Evolutionary conservation across 1,140 invertebrate genomes (phyloP).

Genomic region (Drosophila paulistorum): DNA sequence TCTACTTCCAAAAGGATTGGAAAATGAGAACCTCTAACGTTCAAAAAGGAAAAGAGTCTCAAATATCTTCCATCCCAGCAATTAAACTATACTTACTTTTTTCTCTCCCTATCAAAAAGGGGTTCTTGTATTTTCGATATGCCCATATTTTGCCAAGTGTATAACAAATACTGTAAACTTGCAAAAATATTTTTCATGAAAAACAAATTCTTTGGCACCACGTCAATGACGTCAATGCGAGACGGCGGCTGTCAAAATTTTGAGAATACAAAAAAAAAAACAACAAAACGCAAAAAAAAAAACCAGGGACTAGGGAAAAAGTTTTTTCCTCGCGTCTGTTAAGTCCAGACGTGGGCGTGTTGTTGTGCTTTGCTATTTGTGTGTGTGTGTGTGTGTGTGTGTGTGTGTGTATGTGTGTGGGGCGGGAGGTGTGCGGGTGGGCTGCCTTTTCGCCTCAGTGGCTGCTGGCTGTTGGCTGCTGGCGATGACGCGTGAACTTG

Average conservation of each 20-base stretch:
- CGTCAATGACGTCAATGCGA: constrained; percentile 76
- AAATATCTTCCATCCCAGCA: too few relatives aligned
- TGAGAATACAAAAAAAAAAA: constrained; percentile 18
- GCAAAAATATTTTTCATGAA: constrained; percentile 74
- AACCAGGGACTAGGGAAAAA: constrained; percentile 25
- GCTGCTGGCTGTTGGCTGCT: constrained; percentile 32
- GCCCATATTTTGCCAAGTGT: constrained; percentile 23
- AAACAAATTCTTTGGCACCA: constrained; percentile 76
- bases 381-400: constrained; percentile 19
- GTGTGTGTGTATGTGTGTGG: constrained; percentile 11
- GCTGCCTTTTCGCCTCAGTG: constrained; percentile 6
- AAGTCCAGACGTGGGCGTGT: constrained; percentile 69
- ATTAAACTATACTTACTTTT: too few relatives aligned
- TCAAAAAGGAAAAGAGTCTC: too few relatives aligned
- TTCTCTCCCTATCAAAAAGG: too few relatives aligned
- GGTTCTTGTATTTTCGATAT: neutral
- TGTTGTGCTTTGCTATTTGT: constrained; percentile 18
- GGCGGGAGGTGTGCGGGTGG: constrained; percentile 24
- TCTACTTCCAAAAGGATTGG: too few relatives aligned
- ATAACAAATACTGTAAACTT: constrained; percentile 44
- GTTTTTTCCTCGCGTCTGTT: constrained; percentile 40
- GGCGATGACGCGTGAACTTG: constrained; percentile 78
- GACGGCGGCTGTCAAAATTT: constrained; percentile 60
- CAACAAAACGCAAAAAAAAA: neutral
- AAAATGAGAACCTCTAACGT: too few relatives aligned